Evolutionary conservation across 2,113 vertebrate genomes (phyloP), one percentile per base, ranked within the genome.

Genomic region (Euleptes europaea): DNA sequence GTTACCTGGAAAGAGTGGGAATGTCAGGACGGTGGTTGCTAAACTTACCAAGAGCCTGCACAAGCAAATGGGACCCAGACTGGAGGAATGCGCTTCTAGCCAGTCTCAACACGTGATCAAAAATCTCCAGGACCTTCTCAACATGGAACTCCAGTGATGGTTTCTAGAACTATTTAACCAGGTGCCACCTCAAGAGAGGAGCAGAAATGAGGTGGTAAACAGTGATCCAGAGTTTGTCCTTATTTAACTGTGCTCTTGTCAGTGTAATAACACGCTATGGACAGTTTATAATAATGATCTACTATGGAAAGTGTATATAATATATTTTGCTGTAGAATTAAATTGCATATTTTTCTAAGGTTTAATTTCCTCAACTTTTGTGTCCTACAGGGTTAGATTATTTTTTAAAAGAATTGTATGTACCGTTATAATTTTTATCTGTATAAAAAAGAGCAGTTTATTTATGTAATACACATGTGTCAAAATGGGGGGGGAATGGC

Each of bases 61-160:
- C 31, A 72, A 77, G 26, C 87, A 89, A 33, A 95, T 97, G 96
- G 95, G 95, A 14, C 23, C 87, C 42, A 88, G 60, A 10, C 94
- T 96, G 49, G 88, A 86, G 82, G 82, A 91, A 38, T 44, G 80
- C 0, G 93, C 93, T 0, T 13, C 87, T 11, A 86, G 38, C 0
- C 96, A 96, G 84, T 77, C 95, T 8, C 87, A 33, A 8, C 86
- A 84, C 0, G 93, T 92, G 76, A 67, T 4, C 6, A 88, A 66
- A 70, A 73, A 4, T 13, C 94, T 97, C 11, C 82, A n/a, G 1
- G 79, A 88, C 0, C 42, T 97, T 79, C 80, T 96, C 23, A 88
- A 81, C 28, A 11, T 26, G 0, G 80, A 82, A 0, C 3, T 47
- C 2, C 1, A 0, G 0, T 94, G 82, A 87, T 80, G 42, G 66